phyloP scores from a whole-genome alignment of 1,140 invertebrate genomes.

The Sipha flava region DNA sequence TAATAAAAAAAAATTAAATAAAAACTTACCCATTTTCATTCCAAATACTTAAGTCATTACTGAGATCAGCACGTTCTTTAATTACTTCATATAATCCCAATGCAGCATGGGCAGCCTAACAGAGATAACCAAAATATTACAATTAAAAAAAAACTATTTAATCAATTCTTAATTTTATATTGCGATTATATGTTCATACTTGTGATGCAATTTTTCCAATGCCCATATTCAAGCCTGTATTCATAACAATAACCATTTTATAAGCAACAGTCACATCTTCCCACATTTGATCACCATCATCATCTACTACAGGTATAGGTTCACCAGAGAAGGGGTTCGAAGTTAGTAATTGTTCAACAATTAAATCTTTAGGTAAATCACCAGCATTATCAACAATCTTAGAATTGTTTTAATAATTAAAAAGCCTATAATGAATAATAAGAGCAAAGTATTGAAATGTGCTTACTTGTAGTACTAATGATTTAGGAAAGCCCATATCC shows the following conservation, averaged over 20 bases:
- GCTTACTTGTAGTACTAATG: background rate
- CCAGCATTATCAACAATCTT: background rate
- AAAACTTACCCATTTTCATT: conserved; percentile 2
- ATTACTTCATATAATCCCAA: conserved; percentile 2
- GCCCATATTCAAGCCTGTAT: background rate
- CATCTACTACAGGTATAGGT: background rate
- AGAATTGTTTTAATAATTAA: too few species aligned
- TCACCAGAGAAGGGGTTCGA: background rate
- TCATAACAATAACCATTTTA: conserved; percentile 25
- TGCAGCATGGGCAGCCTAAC: conserved; percentile 13
- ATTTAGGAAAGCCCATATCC: background rate
- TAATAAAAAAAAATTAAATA: background rate
- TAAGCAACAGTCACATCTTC: background rate
- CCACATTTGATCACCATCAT: background rate
- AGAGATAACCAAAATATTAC: background rate
- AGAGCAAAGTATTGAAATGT: background rate
- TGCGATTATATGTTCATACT: background rate
- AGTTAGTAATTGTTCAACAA: background rate
- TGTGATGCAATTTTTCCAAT: conserved; percentile 10
- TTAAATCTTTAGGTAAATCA: background rate
- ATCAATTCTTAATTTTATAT: background rate
- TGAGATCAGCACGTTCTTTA: background rate
- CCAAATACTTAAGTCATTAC: conserved; percentile 1
- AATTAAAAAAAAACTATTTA: background rate
- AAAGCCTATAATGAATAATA: too few species aligned